phyloP scores from a whole-genome alignment of 2,888 invertebrate species.

The Tetramorium bicarinatum region DNA sequence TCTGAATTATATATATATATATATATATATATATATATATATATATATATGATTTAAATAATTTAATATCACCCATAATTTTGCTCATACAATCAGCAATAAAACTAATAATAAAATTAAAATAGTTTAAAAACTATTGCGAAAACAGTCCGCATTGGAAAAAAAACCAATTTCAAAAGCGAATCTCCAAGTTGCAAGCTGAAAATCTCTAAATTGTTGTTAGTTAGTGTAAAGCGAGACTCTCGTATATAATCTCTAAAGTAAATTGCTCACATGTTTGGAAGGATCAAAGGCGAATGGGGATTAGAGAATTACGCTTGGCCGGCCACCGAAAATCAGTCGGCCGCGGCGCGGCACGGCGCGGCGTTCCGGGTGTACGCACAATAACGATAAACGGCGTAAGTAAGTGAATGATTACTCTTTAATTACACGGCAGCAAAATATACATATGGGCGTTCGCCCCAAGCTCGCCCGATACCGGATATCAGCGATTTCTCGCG shows the following conservation, averaged over 20 bases:
- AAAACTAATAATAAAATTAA: neutral
- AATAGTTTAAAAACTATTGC: neutral
- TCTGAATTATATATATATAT: neutral
- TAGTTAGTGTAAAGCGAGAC: neutral
- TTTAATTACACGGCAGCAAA: conserved; percentile 66
- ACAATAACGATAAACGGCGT: conserved; percentile 63
- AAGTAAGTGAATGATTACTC: conserved; percentile 69
- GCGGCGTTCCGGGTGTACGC: neutral
- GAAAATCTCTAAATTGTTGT: neutral
- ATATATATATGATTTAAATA: neutral
- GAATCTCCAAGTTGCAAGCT: no score
- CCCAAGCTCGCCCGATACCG: conserved; percentile 47
- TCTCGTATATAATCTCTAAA: neutral
- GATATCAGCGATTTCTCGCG: conserved; percentile 70
- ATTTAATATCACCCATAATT: neutral
- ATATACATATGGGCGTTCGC: conserved; percentile 11
- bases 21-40: no score
- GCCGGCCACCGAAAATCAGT: conserved; percentile 59
- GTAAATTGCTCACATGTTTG: neutral
- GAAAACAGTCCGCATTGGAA: neutral
- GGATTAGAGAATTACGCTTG: conserved; percentile 32
- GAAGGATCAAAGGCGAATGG: neutral
- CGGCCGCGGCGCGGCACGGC: neutral
- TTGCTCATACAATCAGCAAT: neutral
- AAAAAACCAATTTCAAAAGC: neutral